These are phyloP conservation scores for Drosophila cardini DNA, from an alignment of 1,140 invertebrate genomes.

Conservation along the genomic window DNA sequence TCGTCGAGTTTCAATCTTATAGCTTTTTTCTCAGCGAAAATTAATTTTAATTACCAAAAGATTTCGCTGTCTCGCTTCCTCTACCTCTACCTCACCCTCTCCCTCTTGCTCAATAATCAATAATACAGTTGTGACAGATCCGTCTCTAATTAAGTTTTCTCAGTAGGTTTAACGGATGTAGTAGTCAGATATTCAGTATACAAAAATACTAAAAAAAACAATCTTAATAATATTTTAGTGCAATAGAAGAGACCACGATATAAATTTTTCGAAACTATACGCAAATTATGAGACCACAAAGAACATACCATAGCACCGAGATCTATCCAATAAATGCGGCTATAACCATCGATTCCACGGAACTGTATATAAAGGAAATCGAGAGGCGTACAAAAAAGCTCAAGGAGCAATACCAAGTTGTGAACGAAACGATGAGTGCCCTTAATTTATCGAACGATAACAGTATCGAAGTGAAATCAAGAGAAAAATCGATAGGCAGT, in stretches of 20 bases:
- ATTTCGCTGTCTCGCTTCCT: background rate
- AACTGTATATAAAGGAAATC: background rate
- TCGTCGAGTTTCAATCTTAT: slow-evolving; percentile 43
- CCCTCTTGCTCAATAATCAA: slow-evolving; percentile 42
- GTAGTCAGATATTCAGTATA: background rate
- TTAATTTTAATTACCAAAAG: slow-evolving; percentile 75
- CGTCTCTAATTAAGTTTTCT: slow-evolving; percentile 44
- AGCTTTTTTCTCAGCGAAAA: slow-evolving; percentile 48
- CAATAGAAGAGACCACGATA: background rate
- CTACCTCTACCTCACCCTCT: slow-evolving; percentile 28
- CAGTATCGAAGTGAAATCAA: background rate
- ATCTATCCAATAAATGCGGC: background rate
- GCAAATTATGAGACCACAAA: background rate
- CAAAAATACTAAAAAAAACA: background rate
- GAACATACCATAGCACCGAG: background rate
- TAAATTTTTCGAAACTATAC: background rate
- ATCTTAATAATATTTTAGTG: background rate
- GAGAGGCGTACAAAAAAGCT: background rate
- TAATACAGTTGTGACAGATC: slow-evolving; percentile 45
- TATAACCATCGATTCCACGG: background rate
- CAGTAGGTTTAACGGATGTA: slow-evolving; percentile 5
- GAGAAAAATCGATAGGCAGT: background rate
- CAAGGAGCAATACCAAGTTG: background rate
- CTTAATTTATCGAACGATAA: background rate
- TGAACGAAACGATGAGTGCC: background rate